Percentiles rank a stretch among this genome's conserved stretches.
Conservation (phyloP, 53 echinoderm and acorn worm species). For the Henricia sp. region DNA sequence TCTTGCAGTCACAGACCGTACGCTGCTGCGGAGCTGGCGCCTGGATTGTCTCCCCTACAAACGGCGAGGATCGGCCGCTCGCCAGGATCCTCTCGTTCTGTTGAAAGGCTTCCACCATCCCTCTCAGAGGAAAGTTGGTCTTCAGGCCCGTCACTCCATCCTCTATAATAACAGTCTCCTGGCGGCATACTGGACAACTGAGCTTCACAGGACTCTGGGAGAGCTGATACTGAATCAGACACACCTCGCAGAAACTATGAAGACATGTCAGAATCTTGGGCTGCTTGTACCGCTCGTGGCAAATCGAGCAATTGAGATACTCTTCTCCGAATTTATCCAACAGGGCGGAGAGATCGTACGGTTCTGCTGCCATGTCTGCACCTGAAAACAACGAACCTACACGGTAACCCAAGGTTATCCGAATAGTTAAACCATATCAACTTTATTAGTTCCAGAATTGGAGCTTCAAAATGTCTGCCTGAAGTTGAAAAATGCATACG, state of each 20-base stretch:
- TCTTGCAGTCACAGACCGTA: slow-evolving; percentile 31
- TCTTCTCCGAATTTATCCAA: slow-evolving; percentile 52
- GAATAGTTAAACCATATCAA: too few relatives aligned
- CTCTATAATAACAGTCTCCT: slow-evolving; percentile 68
- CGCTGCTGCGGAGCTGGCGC: slow-evolving; percentile 23
- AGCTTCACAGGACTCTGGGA: slow-evolving; percentile 53
- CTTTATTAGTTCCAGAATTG: too few relatives aligned
- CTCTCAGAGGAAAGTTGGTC: slow-evolving; percentile 62
- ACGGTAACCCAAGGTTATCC: background rate
- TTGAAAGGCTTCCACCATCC: slow-evolving; percentile 64
- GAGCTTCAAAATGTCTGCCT: too few relatives aligned
- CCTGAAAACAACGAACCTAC: background rate
- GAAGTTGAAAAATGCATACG: too few relatives aligned
- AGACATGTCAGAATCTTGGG: slow-evolving; percentile 76
- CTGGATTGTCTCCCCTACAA: slow-evolving; percentile 14
- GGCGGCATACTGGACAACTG: slow-evolving; percentile 68
- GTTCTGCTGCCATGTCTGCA: slow-evolving; percentile 29
- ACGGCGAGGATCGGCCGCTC: slow-evolving; percentile 6
- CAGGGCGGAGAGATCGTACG: background rate
- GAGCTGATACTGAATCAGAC: slow-evolving; percentile 59
- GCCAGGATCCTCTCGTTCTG: slow-evolving; percentile 9
- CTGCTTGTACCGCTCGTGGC: slow-evolving; percentile 61
- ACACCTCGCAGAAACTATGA: slow-evolving; percentile 74
- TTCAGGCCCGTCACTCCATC: slow-evolving; percentile 65
- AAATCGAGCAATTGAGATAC: slow-evolving; percentile 69